Evolutionary conservation across 1,140 invertebrate species (phyloP).

Genomic region (Eurytemora carolleeae): DNA sequence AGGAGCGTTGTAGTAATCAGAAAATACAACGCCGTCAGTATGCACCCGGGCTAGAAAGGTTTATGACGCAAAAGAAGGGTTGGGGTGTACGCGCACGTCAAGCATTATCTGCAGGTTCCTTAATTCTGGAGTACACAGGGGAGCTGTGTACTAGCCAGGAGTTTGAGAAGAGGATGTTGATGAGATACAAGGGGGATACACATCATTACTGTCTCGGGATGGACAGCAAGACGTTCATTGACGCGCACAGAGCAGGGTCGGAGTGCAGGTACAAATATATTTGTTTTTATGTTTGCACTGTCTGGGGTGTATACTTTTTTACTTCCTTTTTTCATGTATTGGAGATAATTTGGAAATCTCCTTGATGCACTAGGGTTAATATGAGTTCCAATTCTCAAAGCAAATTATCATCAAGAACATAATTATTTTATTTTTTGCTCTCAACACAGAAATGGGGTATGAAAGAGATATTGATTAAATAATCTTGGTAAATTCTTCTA

Average conservation of each 20-base stretch:
- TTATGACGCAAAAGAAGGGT: slow-evolving; percentile 59
- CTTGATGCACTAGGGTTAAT: too few species aligned
- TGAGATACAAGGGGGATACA: slow-evolving; percentile 67
- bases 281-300: too few species aligned
- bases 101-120: slow-evolving; percentile 35
- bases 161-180: slow-evolving; percentile 70
- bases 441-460: too few species aligned
- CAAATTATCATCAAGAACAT: too few species aligned
- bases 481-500: too few species aligned
- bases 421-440: too few species aligned
- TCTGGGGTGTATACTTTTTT: too few species aligned
- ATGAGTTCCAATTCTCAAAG: too few species aligned
- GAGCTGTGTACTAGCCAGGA: slow-evolving; percentile 86
- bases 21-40: slow-evolving; percentile 63
- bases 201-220: slow-evolving; percentile 92
- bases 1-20: slow-evolving; percentile 63
- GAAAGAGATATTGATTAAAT: too few species aligned
- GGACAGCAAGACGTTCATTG: slow-evolving; percentile 80
- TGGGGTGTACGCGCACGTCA: not conserved
- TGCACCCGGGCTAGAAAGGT: slow-evolving; percentile 68
- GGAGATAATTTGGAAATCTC: too few species aligned
- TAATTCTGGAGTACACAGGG: slow-evolving; percentile 88
- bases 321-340: too few species aligned
- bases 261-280: slow-evolving; percentile 41
- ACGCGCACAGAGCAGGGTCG: slow-evolving; percentile 90